Evolutionary conservation across 2,797 vertebrate genomes (phyloP), one percentile per base, ranked within the genome.

Genomic region (Periophthalmus magnuspinnatus): DNA sequence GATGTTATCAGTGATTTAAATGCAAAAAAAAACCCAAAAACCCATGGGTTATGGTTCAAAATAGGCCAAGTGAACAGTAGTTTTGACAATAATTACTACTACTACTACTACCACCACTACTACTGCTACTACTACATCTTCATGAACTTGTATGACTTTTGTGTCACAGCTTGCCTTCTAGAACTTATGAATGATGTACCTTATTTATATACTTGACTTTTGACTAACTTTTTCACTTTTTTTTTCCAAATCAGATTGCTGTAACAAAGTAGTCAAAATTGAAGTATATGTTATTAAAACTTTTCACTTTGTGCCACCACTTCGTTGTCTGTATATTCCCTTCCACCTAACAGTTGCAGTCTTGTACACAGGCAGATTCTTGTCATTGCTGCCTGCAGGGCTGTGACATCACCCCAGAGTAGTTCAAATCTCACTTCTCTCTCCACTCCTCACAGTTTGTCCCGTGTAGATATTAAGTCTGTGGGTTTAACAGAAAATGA

Each of bases 351-450:
- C 63, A 55, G 75, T 60, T 59, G 45, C 24, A 45, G 55, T 48
- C 9, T 66, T 70, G 67, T 73, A 45, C 72, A 24, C 56, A 24
- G 33, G 60, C 36, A 82, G 69, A 88, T 73, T 88, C 77, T 75
- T 84, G 86, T 86, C 85, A 87, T 84, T 72, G n/a, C 76, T 83
- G 79, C 82, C 81, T 81, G 71, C 65, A 55, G 71, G 81, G 68
- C 69, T 82, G 65, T 76, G 79, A 69, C 72, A 72, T 47, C 10
- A 67, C n/a, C 74, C 52, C 80, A 10, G 65, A 62, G 63, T 71
- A 69, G 81, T 82, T 82, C 75, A 82, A 77, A 65, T 34, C 69
- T 76, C 0, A 41, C 74, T 67, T 3, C 36, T 64, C 56, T 69
- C 65, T 60, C 14, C 28, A 67, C 45, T 13, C 47, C 38, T 19